Conservation (phyloP, 2,113 vertebrate species). For the Pseudonaja textilis region DNA sequence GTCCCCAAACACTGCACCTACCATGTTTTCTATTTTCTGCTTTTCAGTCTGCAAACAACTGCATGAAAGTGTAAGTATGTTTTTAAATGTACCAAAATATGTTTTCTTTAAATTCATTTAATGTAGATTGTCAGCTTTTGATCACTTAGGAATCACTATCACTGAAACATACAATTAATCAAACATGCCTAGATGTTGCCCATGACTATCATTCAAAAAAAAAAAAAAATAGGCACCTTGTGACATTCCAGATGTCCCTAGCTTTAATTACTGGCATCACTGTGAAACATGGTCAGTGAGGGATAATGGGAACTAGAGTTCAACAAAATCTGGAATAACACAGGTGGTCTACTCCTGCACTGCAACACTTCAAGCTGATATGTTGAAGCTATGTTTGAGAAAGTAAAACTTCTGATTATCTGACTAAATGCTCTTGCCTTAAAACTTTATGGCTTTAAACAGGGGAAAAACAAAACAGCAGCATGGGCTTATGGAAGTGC, state of each 20-base stretch:
- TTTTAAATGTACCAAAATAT: background rate
- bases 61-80: background rate
- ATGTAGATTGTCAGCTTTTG: background rate
- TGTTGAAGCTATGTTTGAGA: background rate
- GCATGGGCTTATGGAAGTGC: background rate
- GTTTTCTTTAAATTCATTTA: background rate
- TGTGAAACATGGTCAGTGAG: background rate
- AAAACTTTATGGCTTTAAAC: constrained; percentile 24
- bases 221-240: background rate
- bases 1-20: background rate
- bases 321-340: background rate
- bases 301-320: background rate
- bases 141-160: background rate
- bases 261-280: background rate
- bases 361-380: background rate
- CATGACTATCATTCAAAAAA: background rate
- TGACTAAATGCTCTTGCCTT: background rate
- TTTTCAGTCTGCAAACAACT: background rate
- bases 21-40: background rate
- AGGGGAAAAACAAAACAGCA: background rate
- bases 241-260: background rate
- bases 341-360: background rate
- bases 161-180: background rate
- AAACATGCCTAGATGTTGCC: background rate
- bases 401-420: background rate